Conservation (phyloP, 1,140 invertebrate species). For the Drosophila ercepeae region DNA sequence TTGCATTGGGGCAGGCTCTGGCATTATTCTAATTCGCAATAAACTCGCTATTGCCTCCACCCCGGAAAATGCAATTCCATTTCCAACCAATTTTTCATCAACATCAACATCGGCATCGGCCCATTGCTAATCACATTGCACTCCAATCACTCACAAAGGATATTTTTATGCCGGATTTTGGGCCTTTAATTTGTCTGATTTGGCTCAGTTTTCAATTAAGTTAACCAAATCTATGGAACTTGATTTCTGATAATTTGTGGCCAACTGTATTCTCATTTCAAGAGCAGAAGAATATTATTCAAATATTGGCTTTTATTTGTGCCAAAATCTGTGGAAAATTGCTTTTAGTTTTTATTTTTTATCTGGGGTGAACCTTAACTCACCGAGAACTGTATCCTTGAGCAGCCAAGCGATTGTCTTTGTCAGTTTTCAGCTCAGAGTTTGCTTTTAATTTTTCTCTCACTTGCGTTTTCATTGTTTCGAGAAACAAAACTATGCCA, state of each 20-base stretch:
- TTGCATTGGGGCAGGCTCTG: constrained; percentile 31
- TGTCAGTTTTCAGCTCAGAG: not conserved
- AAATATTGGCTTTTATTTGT: not conserved
- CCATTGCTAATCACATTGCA: constrained; percentile 40
- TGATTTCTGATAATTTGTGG: constrained; percentile 28
- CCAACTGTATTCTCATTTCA: not conserved
- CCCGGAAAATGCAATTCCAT: constrained; percentile 10
- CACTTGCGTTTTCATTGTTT: constrained; percentile 33
- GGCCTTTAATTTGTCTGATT: constrained; percentile 7
- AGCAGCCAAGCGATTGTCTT: not conserved
- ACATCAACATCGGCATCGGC: not conserved
- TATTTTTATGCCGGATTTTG: constrained; percentile 3
- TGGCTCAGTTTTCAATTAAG: constrained; percentile 40
- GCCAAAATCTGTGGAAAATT: not conserved
- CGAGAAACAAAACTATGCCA: constrained; percentile 70
- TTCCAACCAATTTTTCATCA: not conserved
- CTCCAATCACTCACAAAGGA: constrained; percentile 38
- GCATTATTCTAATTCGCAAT: constrained; percentile 71
- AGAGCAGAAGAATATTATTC: constrained; percentile 1
- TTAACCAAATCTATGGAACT: constrained; percentile 23
- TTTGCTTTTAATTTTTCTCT: constrained; percentile 51
- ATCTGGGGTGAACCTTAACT: not conserved
- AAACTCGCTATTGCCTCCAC: constrained; percentile 14
- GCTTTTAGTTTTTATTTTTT: not conserved
- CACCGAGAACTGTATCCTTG: not conserved